phyloP scores from a whole-genome alignment of 2,113 vertebrate genomes.

The Cheilinus undulatus region DNA sequence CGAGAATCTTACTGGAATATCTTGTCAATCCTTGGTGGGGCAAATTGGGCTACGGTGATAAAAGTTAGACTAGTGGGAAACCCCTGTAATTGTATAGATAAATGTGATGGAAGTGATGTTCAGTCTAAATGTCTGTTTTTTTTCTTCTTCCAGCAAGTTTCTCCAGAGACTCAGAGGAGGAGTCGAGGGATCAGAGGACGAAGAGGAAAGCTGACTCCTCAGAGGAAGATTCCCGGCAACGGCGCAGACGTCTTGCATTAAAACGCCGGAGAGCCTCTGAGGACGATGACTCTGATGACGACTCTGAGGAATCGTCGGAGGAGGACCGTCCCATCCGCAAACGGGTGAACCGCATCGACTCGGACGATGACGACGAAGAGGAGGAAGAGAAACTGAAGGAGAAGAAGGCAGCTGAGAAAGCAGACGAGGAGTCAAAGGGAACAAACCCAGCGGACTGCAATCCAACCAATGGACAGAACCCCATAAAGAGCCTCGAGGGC shows the following conservation, averaged over 20 bases:
- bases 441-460: conserved; percentile 88
- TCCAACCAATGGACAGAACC: conserved; percentile 92
- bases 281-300: conserved; percentile 76
- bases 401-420: conserved; percentile 71
- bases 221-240: conserved; percentile 73
- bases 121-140: neutral
- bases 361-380: conserved; percentile 81
- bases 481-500: conserved; percentile 87
- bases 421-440: conserved; percentile 89
- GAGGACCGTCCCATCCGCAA: conserved; percentile 92
- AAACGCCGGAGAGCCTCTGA: conserved; percentile 82
- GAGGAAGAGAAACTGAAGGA: conserved; percentile 77
- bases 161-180: conserved; percentile 87
- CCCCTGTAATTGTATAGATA: no score
- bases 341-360: conserved; percentile 93
- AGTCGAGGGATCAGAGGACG: conserved; percentile 73
- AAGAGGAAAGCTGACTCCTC: conserved; percentile 81
- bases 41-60: no score
- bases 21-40: no score
- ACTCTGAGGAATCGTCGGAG: conserved; percentile 67
- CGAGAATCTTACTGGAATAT: no score
- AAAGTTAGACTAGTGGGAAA: no score
- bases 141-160: conserved; percentile 68
- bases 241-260: conserved; percentile 63
- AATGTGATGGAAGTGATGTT: neutral